Base-by-base conservation (phyloP, 2,113 vertebrate genomes). In the Hippolais icterina region DNA sequence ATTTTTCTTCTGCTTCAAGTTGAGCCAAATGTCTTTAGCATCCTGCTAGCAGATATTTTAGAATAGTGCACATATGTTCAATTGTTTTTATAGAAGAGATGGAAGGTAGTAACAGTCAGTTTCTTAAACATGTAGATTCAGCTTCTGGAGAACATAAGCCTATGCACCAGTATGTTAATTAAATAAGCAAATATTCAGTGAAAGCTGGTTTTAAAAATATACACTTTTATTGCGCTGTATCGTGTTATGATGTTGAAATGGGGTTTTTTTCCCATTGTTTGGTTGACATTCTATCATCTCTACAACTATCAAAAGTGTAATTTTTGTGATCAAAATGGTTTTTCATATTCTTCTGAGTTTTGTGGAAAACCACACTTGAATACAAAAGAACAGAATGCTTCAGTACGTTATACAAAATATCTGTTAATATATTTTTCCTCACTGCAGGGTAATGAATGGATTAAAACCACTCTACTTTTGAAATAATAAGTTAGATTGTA, bases 1-100 rank as follows among this genome's bases (percentile, higher is more conserved):
- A 90, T 91, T 96, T 97, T 93, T 90, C 69, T 97, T 87, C 68
- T 93, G 88, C 65, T 95, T 89, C 76, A 97, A 94, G 89, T 57
- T 84, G 31, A 94, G 79, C 60, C 89, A 96, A 95, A 96, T 87
- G 79, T 89, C 81, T 95, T 95, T 65, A 93, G 47, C 59, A 93
- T 94, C 85, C 63, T 96, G 87, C 61, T 93, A 88, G 71, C 75
- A 95, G 92, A 94, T 95, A 63, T 89, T 96, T 97, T 92, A 86
- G 93, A 94, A 82, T 50, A 59, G 42, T 60, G 82, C 60, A 74
- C 91, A 94, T 97, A 96, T 97, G 90, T 81, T 94, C 82, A 92
- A 63, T 93, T 96, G 91, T 69, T 97, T 95, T 97, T 95, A 79
- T 90, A 91, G 33, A 49, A 65, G 50, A 74, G 20, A 94, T 91